Conservation (phyloP, 1,140 invertebrate species). For the Calycopis cecrops region DNA sequence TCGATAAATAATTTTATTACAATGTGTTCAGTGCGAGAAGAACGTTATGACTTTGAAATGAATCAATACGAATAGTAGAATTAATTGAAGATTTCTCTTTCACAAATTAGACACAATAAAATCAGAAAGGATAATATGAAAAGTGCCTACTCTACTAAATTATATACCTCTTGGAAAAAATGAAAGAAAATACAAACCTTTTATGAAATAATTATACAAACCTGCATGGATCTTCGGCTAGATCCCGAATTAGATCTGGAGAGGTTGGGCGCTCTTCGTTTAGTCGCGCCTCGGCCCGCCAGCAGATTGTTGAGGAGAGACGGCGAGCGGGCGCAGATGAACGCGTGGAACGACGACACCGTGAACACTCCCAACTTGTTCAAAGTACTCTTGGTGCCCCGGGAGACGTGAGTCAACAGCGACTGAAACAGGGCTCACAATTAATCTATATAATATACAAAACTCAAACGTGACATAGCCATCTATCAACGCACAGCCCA, state of each 20-base stretch:
- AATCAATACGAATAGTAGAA: too few species aligned
- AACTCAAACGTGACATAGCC: too few species aligned
- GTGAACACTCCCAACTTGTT: constrained; percentile 98
- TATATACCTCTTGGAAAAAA: neutral
- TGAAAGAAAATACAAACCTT: neutral
- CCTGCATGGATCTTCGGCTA: constrained; percentile 87
- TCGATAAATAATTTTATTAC: too few species aligned
- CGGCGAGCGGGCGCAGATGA: constrained; percentile 95
- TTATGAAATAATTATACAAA: constrained; percentile 32
- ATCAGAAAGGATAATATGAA: too few species aligned
- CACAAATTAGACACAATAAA: too few species aligned
- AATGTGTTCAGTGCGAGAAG: too few species aligned
- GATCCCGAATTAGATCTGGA: constrained; percentile 92
- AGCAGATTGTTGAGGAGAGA: constrained; percentile 94
- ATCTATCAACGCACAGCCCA: too few species aligned
- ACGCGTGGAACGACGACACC: constrained; percentile 97
- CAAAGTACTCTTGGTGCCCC: constrained; percentile 94
- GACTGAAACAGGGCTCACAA: constrained; percentile 79
- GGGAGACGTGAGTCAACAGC: constrained; percentile 94
- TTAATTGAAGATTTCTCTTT: too few species aligned
- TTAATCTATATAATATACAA: too few species aligned
- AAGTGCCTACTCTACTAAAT: too few species aligned
- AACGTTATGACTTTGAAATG: too few species aligned
- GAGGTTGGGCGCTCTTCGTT: constrained; percentile 88
- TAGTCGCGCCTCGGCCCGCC: constrained; percentile 91